These are phyloP conservation scores for Crypturellus undulatus DNA, from an alignment of 2,113 vertebrate species.

Conservation along the genomic window DNA sequence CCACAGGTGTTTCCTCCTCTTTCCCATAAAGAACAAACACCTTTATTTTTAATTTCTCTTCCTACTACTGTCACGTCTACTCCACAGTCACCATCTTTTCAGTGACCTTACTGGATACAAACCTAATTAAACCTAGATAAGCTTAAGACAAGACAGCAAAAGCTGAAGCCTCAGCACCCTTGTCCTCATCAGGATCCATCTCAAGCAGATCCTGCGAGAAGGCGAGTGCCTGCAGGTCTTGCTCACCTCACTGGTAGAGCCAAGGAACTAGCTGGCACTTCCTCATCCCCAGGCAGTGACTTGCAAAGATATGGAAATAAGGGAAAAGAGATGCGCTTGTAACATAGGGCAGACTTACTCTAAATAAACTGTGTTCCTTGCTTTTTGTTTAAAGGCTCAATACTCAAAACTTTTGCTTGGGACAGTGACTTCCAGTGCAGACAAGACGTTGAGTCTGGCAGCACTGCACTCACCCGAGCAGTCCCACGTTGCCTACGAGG, in stretches of 20 bases:
- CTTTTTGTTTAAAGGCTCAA: not conserved
- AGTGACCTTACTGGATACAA: accelerated
- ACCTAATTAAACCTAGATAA: not conserved
- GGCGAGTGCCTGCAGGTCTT: not conserved
- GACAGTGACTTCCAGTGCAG: not conserved
- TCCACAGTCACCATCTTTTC: not conserved
- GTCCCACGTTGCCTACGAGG: not conserved
- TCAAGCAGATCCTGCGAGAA: not conserved
- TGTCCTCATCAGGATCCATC: not conserved
- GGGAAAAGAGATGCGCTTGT: not conserved
- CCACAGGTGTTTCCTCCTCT: not conserved
- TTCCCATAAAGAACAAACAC: not conserved
- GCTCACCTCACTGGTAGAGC: not conserved
- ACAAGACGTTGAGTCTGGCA: not conserved
- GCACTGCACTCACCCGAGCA: not conserved
- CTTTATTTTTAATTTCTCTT: not conserved
- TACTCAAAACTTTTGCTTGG: not conserved
- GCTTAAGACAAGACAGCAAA: not conserved
- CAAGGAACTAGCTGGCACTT: not conserved
- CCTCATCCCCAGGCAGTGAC: not conserved
- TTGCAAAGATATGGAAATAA: constrained; percentile 18
- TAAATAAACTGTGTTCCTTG: not conserved
- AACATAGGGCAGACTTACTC: not conserved
- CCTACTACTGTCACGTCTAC: not conserved
- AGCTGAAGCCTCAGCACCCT: not conserved